Conservation (phyloP, 2,113 vertebrate species). For the Rhineura floridana region DNA sequence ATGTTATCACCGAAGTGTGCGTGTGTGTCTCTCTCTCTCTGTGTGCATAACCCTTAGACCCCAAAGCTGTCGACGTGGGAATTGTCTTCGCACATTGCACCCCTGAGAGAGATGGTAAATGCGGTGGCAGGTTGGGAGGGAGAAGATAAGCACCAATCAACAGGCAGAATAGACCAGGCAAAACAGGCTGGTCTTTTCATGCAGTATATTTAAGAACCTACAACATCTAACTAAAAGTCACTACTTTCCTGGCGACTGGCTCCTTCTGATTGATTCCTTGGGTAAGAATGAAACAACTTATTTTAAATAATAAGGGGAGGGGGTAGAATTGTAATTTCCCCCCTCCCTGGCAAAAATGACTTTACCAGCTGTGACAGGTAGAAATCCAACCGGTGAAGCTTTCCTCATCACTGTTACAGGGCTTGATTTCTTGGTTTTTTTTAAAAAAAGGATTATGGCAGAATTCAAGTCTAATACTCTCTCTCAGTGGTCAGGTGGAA, state of each 20-base stretch:
- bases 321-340: too few species aligned
- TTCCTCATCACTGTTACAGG: neutral
- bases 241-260: neutral
- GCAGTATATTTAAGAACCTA: constrained; percentile 15
- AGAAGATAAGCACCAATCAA: neutral
- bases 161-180: constrained; percentile 11
- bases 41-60: constrained; percentile 32
- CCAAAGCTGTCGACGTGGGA: neutral
- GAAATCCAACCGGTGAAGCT: neutral
- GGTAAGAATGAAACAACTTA: neutral
- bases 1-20: neutral
- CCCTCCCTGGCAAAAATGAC: neutral
- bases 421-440: neutral
- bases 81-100: neutral
- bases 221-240: rapidly evolving
- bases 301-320: neutral
- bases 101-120: neutral
- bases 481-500: neutral
- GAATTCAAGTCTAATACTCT: too few species aligned
- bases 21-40: neutral
- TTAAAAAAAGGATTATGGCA: neutral
- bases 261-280: neutral
- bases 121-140: too few species aligned
- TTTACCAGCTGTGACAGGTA: neutral
- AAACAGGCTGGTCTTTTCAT: too few species aligned